Evolutionary conservation across 1,140 invertebrate genomes (phyloP).

Genomic region (Carcinoscorpius rotundicauda): DNA sequence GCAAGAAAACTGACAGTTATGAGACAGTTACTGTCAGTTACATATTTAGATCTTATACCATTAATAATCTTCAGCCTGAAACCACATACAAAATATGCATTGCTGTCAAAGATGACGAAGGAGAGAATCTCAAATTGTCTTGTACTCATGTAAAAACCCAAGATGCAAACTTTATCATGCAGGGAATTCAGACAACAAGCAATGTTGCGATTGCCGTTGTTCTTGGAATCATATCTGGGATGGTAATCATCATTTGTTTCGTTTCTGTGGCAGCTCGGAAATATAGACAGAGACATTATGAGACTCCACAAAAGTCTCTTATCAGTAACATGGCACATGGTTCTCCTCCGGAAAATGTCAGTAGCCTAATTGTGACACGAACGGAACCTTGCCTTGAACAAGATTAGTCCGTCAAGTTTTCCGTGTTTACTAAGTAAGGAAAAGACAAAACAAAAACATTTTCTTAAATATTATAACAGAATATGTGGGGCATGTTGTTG

Average conservation of each 20-base stretch:
- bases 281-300: slow-evolving; percentile 33
- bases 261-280: slow-evolving; percentile 26
- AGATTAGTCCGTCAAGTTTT: too few relatives aligned
- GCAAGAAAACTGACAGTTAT: slow-evolving; percentile 10
- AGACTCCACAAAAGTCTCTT: slow-evolving; percentile 26
- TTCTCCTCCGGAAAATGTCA: too few relatives aligned
- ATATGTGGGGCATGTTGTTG: too few relatives aligned
- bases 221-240: slow-evolving; percentile 26
- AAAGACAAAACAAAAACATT: too few relatives aligned
- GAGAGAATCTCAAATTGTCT: slow-evolving; percentile 31
- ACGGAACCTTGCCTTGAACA: too few relatives aligned
- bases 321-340: slow-evolving; percentile 26
- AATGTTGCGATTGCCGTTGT: slow-evolving; percentile 31
- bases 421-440: too few relatives aligned
- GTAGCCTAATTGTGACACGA: too few relatives aligned
- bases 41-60: slow-evolving; percentile 33
- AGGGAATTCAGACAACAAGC: slow-evolving; percentile 29
- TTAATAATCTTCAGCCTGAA: slow-evolving; percentile 32
- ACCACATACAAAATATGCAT: slow-evolving; percentile 38
- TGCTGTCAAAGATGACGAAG: slow-evolving; percentile 31
- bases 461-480: too few relatives aligned
- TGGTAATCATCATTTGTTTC: slow-evolving; percentile 28
- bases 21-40: slow-evolving; percentile 21
- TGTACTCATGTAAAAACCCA: slow-evolving; percentile 30
- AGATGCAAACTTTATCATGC: slow-evolving; percentile 25